Evolutionary conservation across 1,140 invertebrate species (phyloP), one percentile per base, ranked within the genome.

Genomic region (Drosophila arizonae): DNA sequence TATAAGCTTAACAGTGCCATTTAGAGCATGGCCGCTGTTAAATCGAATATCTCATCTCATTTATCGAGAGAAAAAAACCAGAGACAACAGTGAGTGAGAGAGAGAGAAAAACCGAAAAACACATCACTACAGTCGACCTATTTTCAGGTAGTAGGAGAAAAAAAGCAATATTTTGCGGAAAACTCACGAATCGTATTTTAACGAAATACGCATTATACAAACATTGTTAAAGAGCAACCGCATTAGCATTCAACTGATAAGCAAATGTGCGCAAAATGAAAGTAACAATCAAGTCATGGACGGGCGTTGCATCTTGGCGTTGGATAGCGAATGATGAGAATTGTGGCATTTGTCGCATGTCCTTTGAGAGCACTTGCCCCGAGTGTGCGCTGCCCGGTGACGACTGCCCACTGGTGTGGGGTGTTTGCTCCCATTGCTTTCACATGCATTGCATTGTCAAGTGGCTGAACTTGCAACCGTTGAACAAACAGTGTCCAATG

Each of bases 401-500:
- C 93, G 98, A 99, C 92, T 99, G 98, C 92, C 98, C 99, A 15
- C 93, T 99, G 90, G 98, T 99, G 72, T 99, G 98, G 98, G 98
- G 99, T 70, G 95, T 98, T 85, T 99, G 99, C 92, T 98, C 97
- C 1, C 99, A 99, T 93, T 99, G 98, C 93, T 99, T 99, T 92
- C 99, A 99, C 92, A 99, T 99, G 92, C 99, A 99, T 92, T 99
- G 99, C 92, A 99, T 99, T 89, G 97, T 99, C 92, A 99, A 99
- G 94, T 99, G 99, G 99, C 94, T 99, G 43, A 97, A 99, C 90
- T 97, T 98, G 15, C 98, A 99, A 93, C 96, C 98, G 91, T 95
- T 96, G 50, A 97, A 97, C 92, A 97, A 99, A 90, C 96, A 97
- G 90, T 99, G 99, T 92, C 99, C 99, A 72, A 99, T 99, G 98